A percentile compares a stretch with the other conserved stretches of the same genome.
Conservation (phyloP, 2,797 vertebrate genomes). For the Dendrocincla fuliginosa region DNA sequence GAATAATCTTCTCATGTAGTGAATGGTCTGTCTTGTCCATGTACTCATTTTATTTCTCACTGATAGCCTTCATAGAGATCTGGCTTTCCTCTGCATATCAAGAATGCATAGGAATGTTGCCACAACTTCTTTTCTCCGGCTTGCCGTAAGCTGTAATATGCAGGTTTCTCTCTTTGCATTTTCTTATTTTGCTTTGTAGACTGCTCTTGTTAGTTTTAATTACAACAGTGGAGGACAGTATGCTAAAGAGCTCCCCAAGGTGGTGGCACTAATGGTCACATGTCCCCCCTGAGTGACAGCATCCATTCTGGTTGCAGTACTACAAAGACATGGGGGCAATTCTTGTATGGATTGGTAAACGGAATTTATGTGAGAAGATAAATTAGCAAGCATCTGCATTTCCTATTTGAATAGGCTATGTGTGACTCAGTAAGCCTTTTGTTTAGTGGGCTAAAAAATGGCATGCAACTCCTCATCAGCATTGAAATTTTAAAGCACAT, state of each 20-base stretch:
- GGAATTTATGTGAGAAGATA: conserved; percentile 65
- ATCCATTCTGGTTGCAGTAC: conserved; percentile 59
- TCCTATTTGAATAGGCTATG: conserved; percentile 64
- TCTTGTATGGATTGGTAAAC: conserved; percentile 61
- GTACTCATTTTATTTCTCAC: background rate
- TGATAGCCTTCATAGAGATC: background rate
- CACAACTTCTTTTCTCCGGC: background rate
- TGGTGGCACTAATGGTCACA: conserved; percentile 61
- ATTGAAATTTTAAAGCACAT: conserved; percentile 66
- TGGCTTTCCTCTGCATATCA: background rate
- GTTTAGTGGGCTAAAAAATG: conserved; percentile 64
- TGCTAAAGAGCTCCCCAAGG: conserved; percentile 64
- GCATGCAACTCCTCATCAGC: conserved; percentile 50
- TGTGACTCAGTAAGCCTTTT: conserved; percentile 71
- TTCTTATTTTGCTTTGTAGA: conserved; percentile 61
- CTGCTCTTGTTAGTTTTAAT: conserved; percentile 68
- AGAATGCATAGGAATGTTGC: background rate
- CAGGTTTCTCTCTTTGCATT: conserved; percentile 27
- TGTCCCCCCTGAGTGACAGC: conserved; percentile 62
- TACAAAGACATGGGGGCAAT: conserved; percentile 62
- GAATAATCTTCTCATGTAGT: background rate
- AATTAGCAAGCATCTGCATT: conserved; percentile 69
- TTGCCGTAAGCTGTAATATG: background rate
- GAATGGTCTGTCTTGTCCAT: background rate
- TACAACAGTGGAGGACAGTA: conserved; percentile 65